Evolutionary conservation across 2,888 invertebrate species (phyloP), one percentile per base, ranked within the genome.

Genomic region (Teleiodes luculella): DNA sequence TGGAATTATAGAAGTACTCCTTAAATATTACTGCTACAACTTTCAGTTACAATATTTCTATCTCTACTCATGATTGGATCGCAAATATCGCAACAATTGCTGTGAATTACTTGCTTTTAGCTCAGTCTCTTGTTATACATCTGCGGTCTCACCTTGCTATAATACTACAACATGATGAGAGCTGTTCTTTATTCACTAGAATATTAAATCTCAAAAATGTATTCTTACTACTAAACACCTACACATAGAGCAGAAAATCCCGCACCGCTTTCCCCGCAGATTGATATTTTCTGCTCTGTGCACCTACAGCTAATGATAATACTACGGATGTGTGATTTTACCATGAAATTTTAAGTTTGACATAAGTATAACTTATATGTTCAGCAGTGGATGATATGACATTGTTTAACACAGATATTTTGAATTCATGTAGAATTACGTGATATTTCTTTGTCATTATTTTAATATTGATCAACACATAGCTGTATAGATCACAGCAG

Each of bases 161-260:
- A 68, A 72, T 43, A 73, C 71, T 64, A 71, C 71, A 74, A 70
- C 63, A 62, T 52, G 56, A 64, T 47, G 50, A 55, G 45, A 48
- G 50, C 60, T 57, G 67, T 63, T 71, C 69, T 76, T 76, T 71
- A 80, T 63, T 78, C 76, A 80, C 76, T 76, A 75, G 70, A 64
- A 57, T 56, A 37, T 16, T 11, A 28, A 43, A 24, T 10, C 13
- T 3, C 8, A 43, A 14, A 37, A 41, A 7, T 46, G 24, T 8
- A 37, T 39, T 39, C 3, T 39, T 18, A 18, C 16, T 39, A 10
- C 16, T 39, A 18, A 39, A 16, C 20, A n/a, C n/a, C n/a, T n/a
- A n/a, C n/a, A n/a, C n/a, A n/a, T n/a, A n/a, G n/a, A n/a, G n/a
- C n/a, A n/a, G n/a, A n/a, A n/a, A n/a, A n/a, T n/a, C n/a, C n/a